Evolutionary conservation across 2,113 vertebrate species (phyloP).

Genomic region (Petromus typicus): DNA sequence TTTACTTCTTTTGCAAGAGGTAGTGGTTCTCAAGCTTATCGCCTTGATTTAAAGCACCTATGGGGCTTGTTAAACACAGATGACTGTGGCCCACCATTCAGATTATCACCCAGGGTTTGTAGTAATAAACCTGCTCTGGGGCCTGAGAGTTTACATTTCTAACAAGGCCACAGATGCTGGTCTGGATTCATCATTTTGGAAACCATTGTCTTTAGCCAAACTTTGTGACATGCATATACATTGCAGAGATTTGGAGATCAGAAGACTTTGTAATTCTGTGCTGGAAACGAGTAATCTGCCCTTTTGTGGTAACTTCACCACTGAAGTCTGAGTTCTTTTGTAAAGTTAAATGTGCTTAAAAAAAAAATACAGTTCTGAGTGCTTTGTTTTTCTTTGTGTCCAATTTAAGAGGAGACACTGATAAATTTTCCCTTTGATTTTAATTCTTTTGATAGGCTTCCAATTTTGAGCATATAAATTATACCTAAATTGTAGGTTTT

Average conservation of each 20-base stretch:
- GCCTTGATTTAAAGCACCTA: background rate
- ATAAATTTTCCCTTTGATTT: background rate
- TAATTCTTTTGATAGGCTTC: constrained; percentile 15
- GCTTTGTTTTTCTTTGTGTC: background rate
- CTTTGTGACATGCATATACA: background rate
- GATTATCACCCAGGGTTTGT: background rate
- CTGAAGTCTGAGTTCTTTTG: background rate
- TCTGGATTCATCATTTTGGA: background rate
- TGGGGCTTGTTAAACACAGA: background rate
- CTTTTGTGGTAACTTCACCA: constrained; percentile 18
- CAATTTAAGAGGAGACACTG: background rate
- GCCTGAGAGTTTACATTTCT: background rate
- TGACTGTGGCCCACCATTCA: background rate
- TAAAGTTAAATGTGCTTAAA: background rate
- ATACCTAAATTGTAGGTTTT: background rate
- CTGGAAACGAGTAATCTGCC: background rate
- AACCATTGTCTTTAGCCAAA: constrained; percentile 10
- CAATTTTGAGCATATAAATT: background rate
- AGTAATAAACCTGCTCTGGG: background rate
- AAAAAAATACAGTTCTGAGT: background rate
- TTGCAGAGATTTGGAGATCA: constrained; percentile 1
- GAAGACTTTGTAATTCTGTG: background rate
- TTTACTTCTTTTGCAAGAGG: constrained; percentile 23
- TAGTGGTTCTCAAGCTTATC: background rate
- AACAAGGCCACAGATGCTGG: background rate